Evolutionary conservation across 2,888 invertebrate species (phyloP).

Genomic region (Leucophenga montana): DNA sequence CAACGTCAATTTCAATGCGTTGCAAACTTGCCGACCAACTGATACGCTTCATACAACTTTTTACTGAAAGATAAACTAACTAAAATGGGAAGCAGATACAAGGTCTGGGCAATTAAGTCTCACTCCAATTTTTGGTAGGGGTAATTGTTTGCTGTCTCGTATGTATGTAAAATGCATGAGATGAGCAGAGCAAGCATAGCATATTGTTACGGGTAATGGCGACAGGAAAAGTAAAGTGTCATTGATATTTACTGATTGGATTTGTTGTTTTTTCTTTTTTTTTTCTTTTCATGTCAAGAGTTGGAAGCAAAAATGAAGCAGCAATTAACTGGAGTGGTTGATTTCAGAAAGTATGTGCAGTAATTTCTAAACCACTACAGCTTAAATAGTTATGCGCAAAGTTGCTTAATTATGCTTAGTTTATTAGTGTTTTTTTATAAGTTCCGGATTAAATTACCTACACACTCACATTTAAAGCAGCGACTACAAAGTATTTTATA

Average conservation of each 20-base stretch:
- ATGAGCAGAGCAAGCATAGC: no score
- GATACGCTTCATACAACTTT: no score
- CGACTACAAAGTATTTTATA: no score
- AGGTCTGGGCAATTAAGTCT: background rate
- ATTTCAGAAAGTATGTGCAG: background rate
- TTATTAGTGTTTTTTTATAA: background rate
- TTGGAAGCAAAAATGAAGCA: background rate
- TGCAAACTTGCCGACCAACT: no score
- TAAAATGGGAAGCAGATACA: no score
- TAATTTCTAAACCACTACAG: no score
- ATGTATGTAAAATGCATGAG: background rate
- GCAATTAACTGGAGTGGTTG: background rate
- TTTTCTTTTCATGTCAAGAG: constrained; percentile 40
- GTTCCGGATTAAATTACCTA: no score
- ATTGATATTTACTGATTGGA: constrained; percentile 22
- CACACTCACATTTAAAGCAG: no score
- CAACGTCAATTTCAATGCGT: no score
- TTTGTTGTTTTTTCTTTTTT: constrained; percentile 46
- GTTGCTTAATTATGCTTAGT: constrained; percentile 1
- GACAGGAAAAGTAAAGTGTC: background rate
- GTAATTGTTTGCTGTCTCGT: constrained; percentile 3
- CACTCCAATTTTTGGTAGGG: background rate
- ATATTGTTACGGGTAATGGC: no score
- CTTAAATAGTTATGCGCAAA: no score
- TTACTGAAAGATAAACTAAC: no score